Evolutionary conservation across 2,113 vertebrate genomes (phyloP), one percentile per base, ranked within the genome.

Genomic region (Bos javanicus): DNA sequence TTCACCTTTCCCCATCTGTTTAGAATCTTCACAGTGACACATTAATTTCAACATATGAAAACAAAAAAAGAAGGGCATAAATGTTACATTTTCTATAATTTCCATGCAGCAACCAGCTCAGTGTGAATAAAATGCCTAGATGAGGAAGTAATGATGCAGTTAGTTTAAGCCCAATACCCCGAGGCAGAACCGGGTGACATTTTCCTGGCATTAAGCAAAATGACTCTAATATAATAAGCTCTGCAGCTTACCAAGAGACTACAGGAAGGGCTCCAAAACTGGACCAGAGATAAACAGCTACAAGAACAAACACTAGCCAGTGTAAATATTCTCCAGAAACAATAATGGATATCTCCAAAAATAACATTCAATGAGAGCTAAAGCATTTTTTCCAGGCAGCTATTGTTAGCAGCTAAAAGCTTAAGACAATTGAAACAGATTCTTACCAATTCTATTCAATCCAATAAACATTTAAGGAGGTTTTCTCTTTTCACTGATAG

Each of bases 1-100:
- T 98, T 99, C 99, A 99, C 99, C 98, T 99, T 99, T 98, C 96
- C 90, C 98, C 98, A 98, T 99, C 98, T 99, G 99, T 98, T 99
- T 98, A 98, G 98, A 98, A 98, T 98, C 98, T 98, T 98, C 98
- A 98, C 98, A 99, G 98, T 98, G 97, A 94, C 97, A 97, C 98
- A 95, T 98, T 99, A 98, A 98, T 99, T 98, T 98, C 94, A 98
- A 97, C 98, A 98, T 98, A 98, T 96, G 98, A 98, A 98, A 98
- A 98, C 88, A 74, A 96, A 71, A 78, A 83, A 78, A 87, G 74
- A 95, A 86, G 78, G 71, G 54, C 57, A 97, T n/a, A 87, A 96
- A 96, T 93, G 16, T 46, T 85, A 97, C 3, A 11, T 97, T 98
- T 91, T 91, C 4, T 2, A 0, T 81, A 56, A n/a, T 85, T 95